Percentiles rank a stretch among this genome's conserved stretches.
These are phyloP conservation scores for Melanocharis versteri DNA, from an alignment of 2,113 vertebrate species.

Conservation along the genomic window DNA sequence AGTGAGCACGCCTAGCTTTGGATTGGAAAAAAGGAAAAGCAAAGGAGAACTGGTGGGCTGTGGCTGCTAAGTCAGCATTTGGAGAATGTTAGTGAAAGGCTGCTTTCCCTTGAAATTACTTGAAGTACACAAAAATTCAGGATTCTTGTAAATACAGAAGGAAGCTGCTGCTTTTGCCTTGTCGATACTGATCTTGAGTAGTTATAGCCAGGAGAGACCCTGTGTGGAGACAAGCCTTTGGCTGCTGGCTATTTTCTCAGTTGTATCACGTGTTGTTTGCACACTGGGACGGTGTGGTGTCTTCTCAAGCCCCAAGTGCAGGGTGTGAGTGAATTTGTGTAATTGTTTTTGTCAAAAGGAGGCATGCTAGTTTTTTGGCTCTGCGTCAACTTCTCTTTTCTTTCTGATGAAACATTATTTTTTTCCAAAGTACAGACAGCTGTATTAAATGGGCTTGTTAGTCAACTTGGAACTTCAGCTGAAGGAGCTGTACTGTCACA, in stretches of 20 bases:
- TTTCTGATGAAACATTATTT: neutral
- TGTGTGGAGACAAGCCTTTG: neutral
- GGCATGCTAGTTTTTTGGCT: neutral
- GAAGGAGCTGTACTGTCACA: neutral
- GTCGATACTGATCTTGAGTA: neutral
- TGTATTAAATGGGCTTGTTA: neutral
- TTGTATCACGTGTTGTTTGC: neutral
- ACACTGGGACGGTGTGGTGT: neutral
- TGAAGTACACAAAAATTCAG: neutral
- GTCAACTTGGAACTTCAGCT: neutral
- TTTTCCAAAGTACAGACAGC: neutral
- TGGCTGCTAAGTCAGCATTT: constrained; percentile 31
- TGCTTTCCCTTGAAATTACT: neutral
- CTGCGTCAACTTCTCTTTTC: neutral
- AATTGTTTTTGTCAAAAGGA: neutral
- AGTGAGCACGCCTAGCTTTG: neutral
- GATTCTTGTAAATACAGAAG: neutral
- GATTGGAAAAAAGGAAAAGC: neutral
- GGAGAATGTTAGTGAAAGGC: neutral
- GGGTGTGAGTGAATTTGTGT: neutral
- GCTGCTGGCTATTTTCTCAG: neutral
- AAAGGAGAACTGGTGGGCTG: neutral
- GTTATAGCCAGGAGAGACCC: neutral
- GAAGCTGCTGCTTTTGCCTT: neutral
- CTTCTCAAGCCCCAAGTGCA: neutral